A percentile compares a stretch with the other conserved stretches of the same genome.
Evolutionary conservation across 2,888 invertebrate species (phyloP).

Genomic region (Dexiosoma caninum): DNA sequence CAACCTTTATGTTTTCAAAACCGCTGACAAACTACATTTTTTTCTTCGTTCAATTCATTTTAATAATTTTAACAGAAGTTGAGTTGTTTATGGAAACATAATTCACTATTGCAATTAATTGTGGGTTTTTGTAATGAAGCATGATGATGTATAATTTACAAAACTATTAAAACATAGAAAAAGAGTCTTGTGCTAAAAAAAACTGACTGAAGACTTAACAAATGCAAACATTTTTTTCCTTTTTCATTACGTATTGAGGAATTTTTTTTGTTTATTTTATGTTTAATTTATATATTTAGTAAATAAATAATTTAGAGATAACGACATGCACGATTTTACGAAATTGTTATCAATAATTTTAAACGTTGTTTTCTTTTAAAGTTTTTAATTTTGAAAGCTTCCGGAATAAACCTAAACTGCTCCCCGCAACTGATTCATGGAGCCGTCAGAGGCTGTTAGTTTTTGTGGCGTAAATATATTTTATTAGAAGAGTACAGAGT

Average conservation of each 20-base stretch:
- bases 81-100: slow-evolving; percentile 20
- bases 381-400: neutral
- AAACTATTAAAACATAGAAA: slow-evolving; percentile 28
- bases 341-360: slow-evolving; percentile 17
- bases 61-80: slow-evolving; percentile 37
- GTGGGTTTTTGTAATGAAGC: slow-evolving; percentile 8
- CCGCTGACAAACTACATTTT: neutral
- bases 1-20: neutral
- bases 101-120: slow-evolving; percentile 10
- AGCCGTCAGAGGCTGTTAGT: too few species aligned
- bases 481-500: too few species aligned
- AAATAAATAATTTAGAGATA: slow-evolving; percentile 1
- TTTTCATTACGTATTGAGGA: neutral
- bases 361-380: slow-evolving; percentile 1
- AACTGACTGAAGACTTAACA: slow-evolving; percentile 5
- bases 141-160: slow-evolving; percentile 16
- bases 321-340: slow-evolving; percentile 31
- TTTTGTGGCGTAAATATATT: too few species aligned
- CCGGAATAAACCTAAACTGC: too few species aligned
- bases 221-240: slow-evolving; percentile 2
- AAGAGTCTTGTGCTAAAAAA: slow-evolving; percentile 14
- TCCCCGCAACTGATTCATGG: too few species aligned
- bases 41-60: neutral
- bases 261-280: too few species aligned
- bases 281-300: neutral